phyloP scores from a whole-genome alignment of 30 jellyfish, hydroid and myxozoan species.

The Turritopsis dohrnii region DNA sequence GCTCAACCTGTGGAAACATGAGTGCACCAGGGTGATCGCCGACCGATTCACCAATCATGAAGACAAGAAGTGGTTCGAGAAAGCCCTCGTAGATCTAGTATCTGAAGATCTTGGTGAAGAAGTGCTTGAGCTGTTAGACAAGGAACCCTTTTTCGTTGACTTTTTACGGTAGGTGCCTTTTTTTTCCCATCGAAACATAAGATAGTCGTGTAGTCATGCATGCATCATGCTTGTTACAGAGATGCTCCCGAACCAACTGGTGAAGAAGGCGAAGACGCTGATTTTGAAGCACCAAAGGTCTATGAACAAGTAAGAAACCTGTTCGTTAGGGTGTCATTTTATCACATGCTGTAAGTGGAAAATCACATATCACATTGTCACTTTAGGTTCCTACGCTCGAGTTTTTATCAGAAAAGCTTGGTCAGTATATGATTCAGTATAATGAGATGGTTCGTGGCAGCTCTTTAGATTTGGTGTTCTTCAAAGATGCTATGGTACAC shows the following conservation, averaged over 20 bases:
- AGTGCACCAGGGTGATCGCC: slow-evolving; percentile 85
- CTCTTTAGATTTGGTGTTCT: slow-evolving; percentile 75
- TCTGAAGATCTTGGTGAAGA: slow-evolving; percentile 59
- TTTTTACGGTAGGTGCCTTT: slow-evolving; percentile 51
- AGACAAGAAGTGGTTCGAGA: slow-evolving; percentile 70
- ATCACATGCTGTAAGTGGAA: too few species aligned
- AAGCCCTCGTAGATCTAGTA: slow-evolving; percentile 26
- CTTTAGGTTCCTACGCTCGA: slow-evolving; percentile 59
- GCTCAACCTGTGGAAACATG: slow-evolving; percentile 85
- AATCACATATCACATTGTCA: background rate
- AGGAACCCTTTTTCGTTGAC: slow-evolving; percentile 88
- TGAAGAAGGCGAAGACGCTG: slow-evolving; percentile 95
- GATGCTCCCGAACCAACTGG: slow-evolving; percentile 98
- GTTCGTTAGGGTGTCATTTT: too few species aligned
- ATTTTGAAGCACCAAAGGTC: slow-evolving; percentile 80
- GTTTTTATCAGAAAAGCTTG: slow-evolving; percentile 43
- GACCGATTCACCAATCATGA: slow-evolving; percentile 74
- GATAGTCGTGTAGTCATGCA: background rate
- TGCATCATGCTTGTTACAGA: slow-evolving; percentile 17
- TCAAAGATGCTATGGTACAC: slow-evolving; percentile 95
- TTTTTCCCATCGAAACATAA: background rate
- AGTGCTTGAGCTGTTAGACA: slow-evolving; percentile 40
- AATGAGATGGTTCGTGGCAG: slow-evolving; percentile 93
- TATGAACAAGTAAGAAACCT: slow-evolving; percentile 68
- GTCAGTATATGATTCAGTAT: slow-evolving; percentile 50